Evolutionary conservation across 1,140 invertebrate genomes (phyloP), one percentile per base, ranked within the genome.

Genomic region (Cherax quadricarinatus): DNA sequence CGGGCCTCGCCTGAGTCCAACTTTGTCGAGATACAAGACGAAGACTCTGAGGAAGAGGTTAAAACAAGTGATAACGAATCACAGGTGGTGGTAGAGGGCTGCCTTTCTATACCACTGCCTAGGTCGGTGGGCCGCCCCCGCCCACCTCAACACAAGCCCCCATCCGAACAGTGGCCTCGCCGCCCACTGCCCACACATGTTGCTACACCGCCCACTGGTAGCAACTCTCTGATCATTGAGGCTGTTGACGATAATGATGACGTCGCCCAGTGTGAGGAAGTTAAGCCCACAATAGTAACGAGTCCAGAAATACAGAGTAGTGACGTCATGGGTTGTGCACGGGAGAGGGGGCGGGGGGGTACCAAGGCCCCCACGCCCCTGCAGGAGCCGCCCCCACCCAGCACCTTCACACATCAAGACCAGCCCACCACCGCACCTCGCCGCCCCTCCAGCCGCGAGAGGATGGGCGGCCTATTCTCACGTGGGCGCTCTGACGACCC

Each of bases 381-480:
- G 2, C 9, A 14, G 9, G 53, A 57, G 53, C 21, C 53, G 41
- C 41, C 75, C 75, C 86, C 73, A n/a, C 82, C 89, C 51, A 83
- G 60, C 51, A 53, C 83, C 49, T 83, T 79, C 51, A 16, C 89
- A 91, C 89, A 91, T 49, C 62, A 86, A 53, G 49, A 53, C 41
- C 89, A 60, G 57, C 73, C 85, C 85, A 87, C 84, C 88, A 84
- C 73, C 80, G 70, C 73, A 30, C 51, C 89, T 70, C 89, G 89
- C 82, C 89, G 66, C 82, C 81, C 89, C 70, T 48, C 82, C 89
- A 49, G 24, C 89, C 53, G 57, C 82, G 83, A 86, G 48, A 91
- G 82, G 49, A 93, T 93, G 93, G 93, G 93, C 90, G 91, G 93
- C 51, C 82, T 93, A 66, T 92, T 93, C 88, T 92, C 93, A 60